Conservation (phyloP, 2,888 invertebrate genomes). For the Autographa gamma region DNA sequence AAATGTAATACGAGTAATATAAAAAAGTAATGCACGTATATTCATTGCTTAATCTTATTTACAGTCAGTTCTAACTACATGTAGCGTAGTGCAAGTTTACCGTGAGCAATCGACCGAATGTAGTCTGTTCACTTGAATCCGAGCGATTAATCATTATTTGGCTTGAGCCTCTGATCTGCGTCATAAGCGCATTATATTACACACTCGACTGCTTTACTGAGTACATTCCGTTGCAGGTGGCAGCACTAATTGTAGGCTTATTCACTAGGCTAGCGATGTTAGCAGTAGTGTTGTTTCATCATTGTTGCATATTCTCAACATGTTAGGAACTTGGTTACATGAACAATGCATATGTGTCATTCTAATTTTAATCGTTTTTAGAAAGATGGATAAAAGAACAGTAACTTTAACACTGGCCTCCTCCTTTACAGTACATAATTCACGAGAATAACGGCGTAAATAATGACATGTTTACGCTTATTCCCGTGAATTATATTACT, state of each 20-base stretch:
- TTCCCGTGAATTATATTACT: no score
- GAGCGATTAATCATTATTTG: conserved; percentile 4
- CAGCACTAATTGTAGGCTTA: conserved; percentile 4
- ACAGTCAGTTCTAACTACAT: not conserved
- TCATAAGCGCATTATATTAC: not conserved
- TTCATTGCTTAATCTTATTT: not conserved
- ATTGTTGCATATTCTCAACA: no score
- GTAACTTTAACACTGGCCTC: no score
- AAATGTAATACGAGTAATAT: no score
- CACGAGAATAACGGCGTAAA: no score
- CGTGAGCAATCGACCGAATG: not conserved
- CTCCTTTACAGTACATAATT: no score
- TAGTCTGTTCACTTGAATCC: not conserved
- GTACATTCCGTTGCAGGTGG: not conserved
- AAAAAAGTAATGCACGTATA: not conserved
- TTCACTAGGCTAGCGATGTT: not conserved
- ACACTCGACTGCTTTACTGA: conserved; percentile 1
- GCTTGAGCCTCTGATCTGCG: not conserved
- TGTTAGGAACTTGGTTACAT: no score
- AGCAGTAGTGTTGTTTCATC: not conserved
- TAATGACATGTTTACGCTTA: no score
- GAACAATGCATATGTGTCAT: no score
- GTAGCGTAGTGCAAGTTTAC: not conserved
- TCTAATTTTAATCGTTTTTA: no score
- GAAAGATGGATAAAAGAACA: no score